A percentile compares a stretch with the other conserved stretches of the same genome.
Conservation (phyloP, 2,797 vertebrate species). For the Smutsia gigantea region DNA sequence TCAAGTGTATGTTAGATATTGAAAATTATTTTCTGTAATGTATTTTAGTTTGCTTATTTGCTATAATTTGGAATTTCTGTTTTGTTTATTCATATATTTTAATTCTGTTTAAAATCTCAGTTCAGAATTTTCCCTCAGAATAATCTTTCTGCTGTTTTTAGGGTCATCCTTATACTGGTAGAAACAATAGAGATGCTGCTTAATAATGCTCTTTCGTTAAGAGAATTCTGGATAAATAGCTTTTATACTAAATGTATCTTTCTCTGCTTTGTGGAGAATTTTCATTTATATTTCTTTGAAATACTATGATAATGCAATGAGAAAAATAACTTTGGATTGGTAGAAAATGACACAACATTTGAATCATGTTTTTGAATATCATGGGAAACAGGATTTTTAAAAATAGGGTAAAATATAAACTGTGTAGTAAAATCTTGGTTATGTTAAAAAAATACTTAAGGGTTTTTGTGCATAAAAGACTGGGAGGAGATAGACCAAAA, state of each 20-base stretch:
- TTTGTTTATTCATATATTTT: constrained; percentile 35
- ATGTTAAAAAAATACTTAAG: not conserved
- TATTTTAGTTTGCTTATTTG: constrained; percentile 28
- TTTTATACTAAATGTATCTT: not conserved
- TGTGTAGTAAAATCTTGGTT: not conserved
- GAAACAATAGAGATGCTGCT: not conserved
- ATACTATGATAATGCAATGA: not conserved
- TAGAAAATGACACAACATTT: not conserved
- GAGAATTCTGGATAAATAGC: not conserved
- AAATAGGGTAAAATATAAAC: constrained; percentile 1
- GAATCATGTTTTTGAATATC: not conserved
- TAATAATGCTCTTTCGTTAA: not conserved
- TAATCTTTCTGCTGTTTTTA: constrained; percentile 18
- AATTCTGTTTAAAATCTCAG: constrained; percentile 16
- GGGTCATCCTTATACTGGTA: not conserved
- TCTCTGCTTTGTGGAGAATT: not conserved
- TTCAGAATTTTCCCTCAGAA: constrained; percentile 19
- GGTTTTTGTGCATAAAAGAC: constrained; percentile 27
- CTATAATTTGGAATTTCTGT: not conserved
- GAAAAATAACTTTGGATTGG: not conserved
- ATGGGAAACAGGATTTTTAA: not conserved
- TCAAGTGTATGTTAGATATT: not conserved
- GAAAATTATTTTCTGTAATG: constrained; percentile 11
- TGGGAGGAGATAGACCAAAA: not conserved
- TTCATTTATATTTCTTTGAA: constrained; percentile 10